Percentiles rank a stretch among this genome's conserved stretches.
These are phyloP conservation scores for Marmota flaviventris DNA, from an alignment of 2,113 vertebrate genomes.

Conservation along the genomic window DNA sequence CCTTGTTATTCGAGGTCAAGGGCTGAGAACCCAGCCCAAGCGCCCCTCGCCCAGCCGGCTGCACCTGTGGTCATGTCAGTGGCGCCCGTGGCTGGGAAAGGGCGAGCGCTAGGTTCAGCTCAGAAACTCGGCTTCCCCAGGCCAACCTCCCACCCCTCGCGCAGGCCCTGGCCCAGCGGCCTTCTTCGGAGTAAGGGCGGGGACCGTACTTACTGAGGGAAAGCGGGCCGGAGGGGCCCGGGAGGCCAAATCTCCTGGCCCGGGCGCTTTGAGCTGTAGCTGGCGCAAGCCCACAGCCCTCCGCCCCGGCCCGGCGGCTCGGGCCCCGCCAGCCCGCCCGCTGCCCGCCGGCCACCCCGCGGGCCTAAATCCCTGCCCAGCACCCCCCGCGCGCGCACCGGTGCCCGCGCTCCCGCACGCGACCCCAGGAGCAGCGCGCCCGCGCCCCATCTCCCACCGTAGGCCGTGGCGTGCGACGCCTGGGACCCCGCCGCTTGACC, in stretches of 20 bases:
- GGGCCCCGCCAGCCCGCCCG: slow-evolving; percentile 30
- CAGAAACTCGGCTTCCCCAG: neutral
- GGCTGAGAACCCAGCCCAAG: neutral
- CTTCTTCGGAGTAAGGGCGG: slow-evolving; percentile 69
- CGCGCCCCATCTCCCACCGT: neutral
- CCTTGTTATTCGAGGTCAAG: slow-evolving; percentile 37
- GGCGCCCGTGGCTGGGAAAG: slow-evolving; percentile 40
- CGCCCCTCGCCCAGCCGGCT: slow-evolving; percentile 47
- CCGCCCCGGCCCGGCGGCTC: slow-evolving; percentile 43
- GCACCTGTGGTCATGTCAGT: slow-evolving; percentile 78
- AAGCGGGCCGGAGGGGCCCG: slow-evolving; percentile 20
- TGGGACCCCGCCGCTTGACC: neutral
- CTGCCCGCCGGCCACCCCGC: slow-evolving; percentile 20
- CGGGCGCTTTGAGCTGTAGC: slow-evolving; percentile 20
- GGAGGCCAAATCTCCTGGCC: slow-evolving; percentile 61
- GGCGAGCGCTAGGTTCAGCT: neutral
- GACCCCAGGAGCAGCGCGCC: slow-evolving; percentile 47
- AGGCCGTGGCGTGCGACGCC: neutral
- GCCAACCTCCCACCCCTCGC: slow-evolving; percentile 53
- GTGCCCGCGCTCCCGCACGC: slow-evolving; percentile 61
- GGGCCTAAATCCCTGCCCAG: slow-evolving; percentile 6
- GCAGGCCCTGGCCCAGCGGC: slow-evolving; percentile 60
- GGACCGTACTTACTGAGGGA: slow-evolving; percentile 65
- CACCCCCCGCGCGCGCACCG: slow-evolving; percentile 38
- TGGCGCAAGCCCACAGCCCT: slow-evolving; percentile 61